These are phyloP conservation scores for Mesembrinibis cayennensis DNA, from an alignment of 2,113 vertebrate genomes.

Conservation along the genomic window DNA sequence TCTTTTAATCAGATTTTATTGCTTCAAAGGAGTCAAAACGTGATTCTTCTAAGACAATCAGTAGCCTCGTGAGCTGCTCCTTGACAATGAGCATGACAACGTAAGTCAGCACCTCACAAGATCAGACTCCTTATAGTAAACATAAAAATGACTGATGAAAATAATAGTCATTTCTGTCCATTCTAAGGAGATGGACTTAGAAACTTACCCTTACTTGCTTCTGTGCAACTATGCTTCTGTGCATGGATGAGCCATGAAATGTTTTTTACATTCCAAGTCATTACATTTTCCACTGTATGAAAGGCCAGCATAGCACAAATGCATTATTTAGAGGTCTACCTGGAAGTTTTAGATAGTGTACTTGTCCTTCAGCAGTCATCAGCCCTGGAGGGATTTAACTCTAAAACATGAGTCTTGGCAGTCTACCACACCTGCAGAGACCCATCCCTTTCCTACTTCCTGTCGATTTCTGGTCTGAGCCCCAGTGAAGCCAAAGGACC, in stretches of 20 bases:
- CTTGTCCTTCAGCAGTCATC: neutral
- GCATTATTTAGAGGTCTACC: neutral
- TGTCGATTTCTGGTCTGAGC: neutral
- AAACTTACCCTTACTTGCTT: neutral
- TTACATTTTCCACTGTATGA: neutral
- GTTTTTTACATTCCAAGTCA: neutral
- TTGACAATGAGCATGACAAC: neutral
- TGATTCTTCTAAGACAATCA: neutral
- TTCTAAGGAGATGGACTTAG: neutral
- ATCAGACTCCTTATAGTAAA: neutral
- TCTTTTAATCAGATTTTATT: neutral
- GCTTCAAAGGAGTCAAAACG: neutral
- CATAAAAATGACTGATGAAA: neutral
- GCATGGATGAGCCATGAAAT: neutral
- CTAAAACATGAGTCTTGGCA: neutral
- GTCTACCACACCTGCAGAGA: neutral
- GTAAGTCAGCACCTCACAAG: neutral
- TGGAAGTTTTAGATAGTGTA: neutral
- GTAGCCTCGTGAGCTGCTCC: neutral
- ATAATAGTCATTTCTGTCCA: neutral
- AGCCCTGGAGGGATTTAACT: neutral
- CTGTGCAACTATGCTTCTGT: neutral
- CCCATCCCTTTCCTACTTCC: neutral
- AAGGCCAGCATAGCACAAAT: neutral
- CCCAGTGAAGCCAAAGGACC: neutral